Conservation (phyloP, 2,888 invertebrate genomes). For the Slavum lentiscoides region DNA sequence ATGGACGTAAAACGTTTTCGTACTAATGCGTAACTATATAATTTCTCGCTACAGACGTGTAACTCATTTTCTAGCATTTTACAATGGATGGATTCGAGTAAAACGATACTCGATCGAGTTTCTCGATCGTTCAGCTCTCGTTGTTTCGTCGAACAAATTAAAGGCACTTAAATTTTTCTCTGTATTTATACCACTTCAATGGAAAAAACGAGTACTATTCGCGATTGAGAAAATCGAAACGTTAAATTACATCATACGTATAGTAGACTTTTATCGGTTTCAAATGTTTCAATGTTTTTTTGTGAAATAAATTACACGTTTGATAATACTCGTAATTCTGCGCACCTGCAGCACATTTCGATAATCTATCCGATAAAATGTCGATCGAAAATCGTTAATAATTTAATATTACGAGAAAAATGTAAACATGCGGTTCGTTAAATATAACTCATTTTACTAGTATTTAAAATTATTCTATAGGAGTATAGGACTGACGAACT, state of each 20-base stretch:
- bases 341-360: too few relatives aligned
- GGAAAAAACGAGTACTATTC: not conserved
- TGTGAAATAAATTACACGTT: too few relatives aligned
- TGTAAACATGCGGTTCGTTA: too few relatives aligned
- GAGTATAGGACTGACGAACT: not conserved
- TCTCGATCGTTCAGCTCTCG: constrained; percentile 7
- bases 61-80: not conserved
- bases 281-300: too few relatives aligned
- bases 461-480: not conserved
- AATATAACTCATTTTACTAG: too few relatives aligned
- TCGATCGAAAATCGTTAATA: too few relatives aligned
- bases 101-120: constrained; percentile 11
- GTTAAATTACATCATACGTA: not conserved
- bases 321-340: too few relatives aligned
- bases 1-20: not conserved
- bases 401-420: too few relatives aligned
- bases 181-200: not conserved
- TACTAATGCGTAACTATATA: not conserved
- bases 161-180: not conserved
- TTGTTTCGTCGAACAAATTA: not conserved
- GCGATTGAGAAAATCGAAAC: not conserved
- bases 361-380: too few relatives aligned
- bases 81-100: not conserved
- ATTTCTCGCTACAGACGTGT: not conserved
- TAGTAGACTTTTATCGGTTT: too few relatives aligned